A percentile compares a stretch with the other conserved stretches of the same genome.
Conservation (phyloP, 2,888 invertebrate genomes). For the Empis stercorea region DNA sequence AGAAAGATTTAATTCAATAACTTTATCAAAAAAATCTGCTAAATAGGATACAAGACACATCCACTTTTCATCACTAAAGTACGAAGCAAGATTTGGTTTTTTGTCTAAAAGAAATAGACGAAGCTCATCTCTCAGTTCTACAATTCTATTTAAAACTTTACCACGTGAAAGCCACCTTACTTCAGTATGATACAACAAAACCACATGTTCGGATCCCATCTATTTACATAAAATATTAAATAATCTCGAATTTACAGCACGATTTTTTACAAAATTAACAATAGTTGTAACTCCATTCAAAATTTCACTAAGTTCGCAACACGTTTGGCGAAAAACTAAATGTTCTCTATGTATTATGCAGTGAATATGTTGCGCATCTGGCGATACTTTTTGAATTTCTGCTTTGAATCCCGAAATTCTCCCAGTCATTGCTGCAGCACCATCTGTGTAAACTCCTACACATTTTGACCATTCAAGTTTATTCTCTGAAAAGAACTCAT, state of each 20-base stretch:
- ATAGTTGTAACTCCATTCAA: background rate
- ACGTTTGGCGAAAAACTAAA: too few relatives aligned
- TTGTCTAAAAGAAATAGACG: slow-evolving; percentile 1
- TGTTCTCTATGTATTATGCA: too few relatives aligned
- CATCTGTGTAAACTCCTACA: too few relatives aligned
- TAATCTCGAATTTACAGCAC: background rate
- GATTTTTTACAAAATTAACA: slow-evolving; percentile 3
- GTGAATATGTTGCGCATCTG: too few relatives aligned
- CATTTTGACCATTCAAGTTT: too few relatives aligned
- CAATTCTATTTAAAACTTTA: slow-evolving; percentile 1
- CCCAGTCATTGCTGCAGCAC: too few relatives aligned
- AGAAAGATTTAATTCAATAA: background rate
- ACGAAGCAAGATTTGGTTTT: background rate
- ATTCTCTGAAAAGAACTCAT: too few relatives aligned
- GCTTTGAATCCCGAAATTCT: too few relatives aligned
- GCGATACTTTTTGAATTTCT: too few relatives aligned
- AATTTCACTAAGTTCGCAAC: too few relatives aligned
- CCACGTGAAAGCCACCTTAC: background rate
- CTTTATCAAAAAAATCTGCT: slow-evolving; percentile 1
- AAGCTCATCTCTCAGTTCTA: slow-evolving; percentile 1
- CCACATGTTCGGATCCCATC: background rate
- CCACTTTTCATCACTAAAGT: background rate
- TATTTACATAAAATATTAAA: background rate
- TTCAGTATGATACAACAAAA: background rate
- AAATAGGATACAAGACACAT: background rate